Conservation (phyloP, 2,888 invertebrate genomes). For the Calliphora vomitoria region DNA sequence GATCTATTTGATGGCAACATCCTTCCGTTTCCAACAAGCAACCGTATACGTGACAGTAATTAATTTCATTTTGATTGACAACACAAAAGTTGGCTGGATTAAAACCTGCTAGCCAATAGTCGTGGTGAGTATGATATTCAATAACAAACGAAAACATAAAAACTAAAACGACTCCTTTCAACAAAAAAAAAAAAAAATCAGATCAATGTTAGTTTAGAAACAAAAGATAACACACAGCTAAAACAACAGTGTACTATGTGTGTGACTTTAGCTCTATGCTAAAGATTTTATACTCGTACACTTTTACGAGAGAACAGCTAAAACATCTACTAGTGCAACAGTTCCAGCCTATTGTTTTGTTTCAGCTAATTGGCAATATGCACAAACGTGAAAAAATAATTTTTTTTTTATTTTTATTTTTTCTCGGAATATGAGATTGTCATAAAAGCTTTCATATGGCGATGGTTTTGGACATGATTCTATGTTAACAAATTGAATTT, state of each 20-base stretch:
- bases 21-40: neutral
- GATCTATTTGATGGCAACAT: too few species aligned
- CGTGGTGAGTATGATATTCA: slow-evolving; percentile 13
- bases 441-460: neutral
- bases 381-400: neutral
- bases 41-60: slow-evolving; percentile 57
- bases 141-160: slow-evolving; percentile 1
- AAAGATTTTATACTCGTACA: neutral
- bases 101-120: slow-evolving; percentile 15
- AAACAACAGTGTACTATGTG: neutral
- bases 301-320: neutral
- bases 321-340: neutral
- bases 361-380: slow-evolving; percentile 62
- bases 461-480: neutral
- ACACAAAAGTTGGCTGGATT: slow-evolving; percentile 7
- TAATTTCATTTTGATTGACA: slow-evolving; percentile 70
- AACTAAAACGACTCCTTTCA: neutral
- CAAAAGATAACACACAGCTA: neutral
- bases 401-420: neutral
- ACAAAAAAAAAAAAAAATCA: neutral
- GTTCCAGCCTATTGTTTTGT: neutral
- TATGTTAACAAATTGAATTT: slow-evolving; percentile 18
- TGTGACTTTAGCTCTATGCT: neutral
- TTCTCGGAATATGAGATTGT: neutral
- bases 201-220: slow-evolving; percentile 29